A percentile compares a stretch with the other conserved stretches of the same genome.
These are phyloP conservation scores for Aphidius colemani DNA, from an alignment of 2,888 invertebrate genomes.

Conservation along the genomic window DNA sequence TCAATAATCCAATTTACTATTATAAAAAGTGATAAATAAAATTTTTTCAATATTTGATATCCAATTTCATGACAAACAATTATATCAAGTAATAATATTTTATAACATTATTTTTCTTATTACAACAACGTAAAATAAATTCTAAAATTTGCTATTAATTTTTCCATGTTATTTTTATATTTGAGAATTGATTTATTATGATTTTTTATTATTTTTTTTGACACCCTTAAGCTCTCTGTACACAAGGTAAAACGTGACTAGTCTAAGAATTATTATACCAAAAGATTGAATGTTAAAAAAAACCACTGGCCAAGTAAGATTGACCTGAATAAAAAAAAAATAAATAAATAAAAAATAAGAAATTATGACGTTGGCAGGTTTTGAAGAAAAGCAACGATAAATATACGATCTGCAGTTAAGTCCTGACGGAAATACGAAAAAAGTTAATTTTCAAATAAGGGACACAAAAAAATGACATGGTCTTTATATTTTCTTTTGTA, in stretches of 20 bases:
- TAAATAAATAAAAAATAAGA: no score
- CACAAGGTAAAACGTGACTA: slow-evolving; percentile 47
- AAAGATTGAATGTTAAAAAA: neutral
- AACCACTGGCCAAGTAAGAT: slow-evolving; percentile 1
- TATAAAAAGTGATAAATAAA: no score
- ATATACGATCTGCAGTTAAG: slow-evolving; percentile 11
- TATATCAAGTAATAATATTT: no score
- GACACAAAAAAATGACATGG: neutral
- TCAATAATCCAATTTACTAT: no score
- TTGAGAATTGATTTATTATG: no score
- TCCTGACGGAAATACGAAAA: slow-evolving; percentile 3
- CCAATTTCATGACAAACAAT: no score
- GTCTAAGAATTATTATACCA: slow-evolving; percentile 2
- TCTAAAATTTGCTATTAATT: no score
- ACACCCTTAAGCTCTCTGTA: neutral
- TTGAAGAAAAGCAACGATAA: neutral
- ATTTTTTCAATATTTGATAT: no score
- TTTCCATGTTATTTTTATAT: no score
- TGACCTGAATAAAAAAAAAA: neutral
- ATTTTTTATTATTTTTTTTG: no score
- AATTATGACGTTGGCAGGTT: slow-evolving; percentile 4
- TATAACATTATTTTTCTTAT: no score
- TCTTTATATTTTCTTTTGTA: slow-evolving; percentile 3
- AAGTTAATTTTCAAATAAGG: slow-evolving; percentile 16
- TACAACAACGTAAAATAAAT: no score